A percentile compares a stretch with the other conserved stretches of the same genome.
phyloP scores from a whole-genome alignment of 2,113 vertebrate genomes.

The Aramus guarauna region DNA sequence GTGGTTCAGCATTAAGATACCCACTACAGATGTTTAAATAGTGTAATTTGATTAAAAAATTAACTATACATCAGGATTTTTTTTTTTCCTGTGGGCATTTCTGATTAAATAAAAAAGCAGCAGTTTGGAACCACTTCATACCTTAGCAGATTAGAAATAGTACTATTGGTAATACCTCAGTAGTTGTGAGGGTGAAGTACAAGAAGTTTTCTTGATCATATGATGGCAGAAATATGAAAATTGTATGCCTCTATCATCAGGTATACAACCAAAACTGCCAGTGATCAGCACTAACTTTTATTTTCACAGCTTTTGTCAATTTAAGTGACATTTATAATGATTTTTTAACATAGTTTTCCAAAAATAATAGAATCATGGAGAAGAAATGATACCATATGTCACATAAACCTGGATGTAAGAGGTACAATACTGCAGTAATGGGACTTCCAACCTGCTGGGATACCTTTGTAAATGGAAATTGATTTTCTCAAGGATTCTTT shows the following conservation, averaged over 20 bases:
- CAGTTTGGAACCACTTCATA: not conserved
- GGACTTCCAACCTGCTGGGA: slow-evolving; percentile 6
- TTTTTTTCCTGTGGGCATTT: not conserved
- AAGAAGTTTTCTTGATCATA: not conserved
- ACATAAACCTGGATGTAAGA: slow-evolving; percentile 13
- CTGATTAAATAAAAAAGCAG: not conserved
- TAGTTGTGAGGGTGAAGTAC: not conserved
- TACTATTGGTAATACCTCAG: not conserved
- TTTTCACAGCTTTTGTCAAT: not conserved
- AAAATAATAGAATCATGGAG: slow-evolving; percentile 39
- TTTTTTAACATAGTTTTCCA: slow-evolving; percentile 20
- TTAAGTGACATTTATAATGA: not conserved
- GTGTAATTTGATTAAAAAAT: not conserved
- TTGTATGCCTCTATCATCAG: accelerated
- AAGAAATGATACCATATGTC: slow-evolving; percentile 55
- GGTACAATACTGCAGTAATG: not conserved
- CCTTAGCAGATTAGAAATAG: not conserved
- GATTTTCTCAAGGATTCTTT: slow-evolving; percentile 68
- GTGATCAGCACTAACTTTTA: not conserved
- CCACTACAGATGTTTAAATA: not conserved
- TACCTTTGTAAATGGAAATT: slow-evolving; percentile 66
- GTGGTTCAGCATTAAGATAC: not conserved
- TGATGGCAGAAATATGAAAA: not conserved
- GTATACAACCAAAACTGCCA: not conserved
- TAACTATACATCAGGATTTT: not conserved